These are phyloP conservation scores for Catamblyrhynchus diadema DNA, from an alignment of 2,797 vertebrate genomes.

Conservation along the genomic window DNA sequence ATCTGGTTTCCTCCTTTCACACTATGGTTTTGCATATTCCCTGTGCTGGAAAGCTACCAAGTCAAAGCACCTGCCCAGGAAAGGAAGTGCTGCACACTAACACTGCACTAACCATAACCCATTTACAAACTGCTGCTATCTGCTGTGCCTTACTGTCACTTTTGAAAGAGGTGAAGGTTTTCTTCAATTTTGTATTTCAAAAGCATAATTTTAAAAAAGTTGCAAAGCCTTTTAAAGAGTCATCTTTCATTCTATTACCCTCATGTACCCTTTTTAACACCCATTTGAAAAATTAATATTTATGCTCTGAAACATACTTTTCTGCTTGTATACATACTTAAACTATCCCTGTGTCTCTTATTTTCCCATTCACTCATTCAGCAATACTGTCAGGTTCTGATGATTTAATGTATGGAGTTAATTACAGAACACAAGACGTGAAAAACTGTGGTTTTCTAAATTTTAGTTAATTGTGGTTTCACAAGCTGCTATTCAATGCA, in stretches of 20 bases:
- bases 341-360: not conserved
- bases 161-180: not conserved
- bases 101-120: not conserved
- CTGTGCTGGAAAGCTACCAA: not conserved
- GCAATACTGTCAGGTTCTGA: not conserved
- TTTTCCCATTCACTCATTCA: not conserved
- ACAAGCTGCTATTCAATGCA: not conserved
- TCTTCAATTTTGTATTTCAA: not conserved
- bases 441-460: slow-evolving; percentile 48
- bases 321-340: not conserved
- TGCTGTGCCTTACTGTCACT: not conserved
- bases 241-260: not conserved
- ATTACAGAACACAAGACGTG: slow-evolving; percentile 17
- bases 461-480: slow-evolving; percentile 24
- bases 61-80: not conserved
- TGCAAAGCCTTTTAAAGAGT: not conserved
- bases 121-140: not conserved
- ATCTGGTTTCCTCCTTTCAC: not conserved
- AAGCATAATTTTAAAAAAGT: not conserved
- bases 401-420: slow-evolving; percentile 31
- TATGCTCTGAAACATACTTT: not conserved
- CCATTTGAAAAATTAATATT: not conserved
- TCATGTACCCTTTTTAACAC: not conserved
- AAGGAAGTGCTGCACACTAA: not conserved
- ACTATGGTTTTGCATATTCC: not conserved